Conservation (phyloP, 1,140 invertebrate genomes). For the Phthorimaea operculella region DNA sequence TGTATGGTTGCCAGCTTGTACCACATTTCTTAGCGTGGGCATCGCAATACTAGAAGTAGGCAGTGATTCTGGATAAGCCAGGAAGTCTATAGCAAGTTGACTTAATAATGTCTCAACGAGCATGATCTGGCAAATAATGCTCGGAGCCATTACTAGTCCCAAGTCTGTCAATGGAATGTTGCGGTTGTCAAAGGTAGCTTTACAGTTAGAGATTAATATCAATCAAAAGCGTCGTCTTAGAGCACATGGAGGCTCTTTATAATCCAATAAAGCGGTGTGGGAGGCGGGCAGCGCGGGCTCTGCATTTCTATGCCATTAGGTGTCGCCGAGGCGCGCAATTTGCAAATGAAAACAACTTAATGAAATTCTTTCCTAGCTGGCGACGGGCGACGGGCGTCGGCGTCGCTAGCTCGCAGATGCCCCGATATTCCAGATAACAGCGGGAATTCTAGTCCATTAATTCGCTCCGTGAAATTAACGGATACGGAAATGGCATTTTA, state of each 20-base stretch:
- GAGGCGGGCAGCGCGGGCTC: slow-evolving; percentile 37
- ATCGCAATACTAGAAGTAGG: too few relatives aligned
- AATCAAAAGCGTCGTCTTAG: background rate
- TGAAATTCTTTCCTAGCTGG: slow-evolving; percentile 60
- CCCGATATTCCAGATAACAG: slow-evolving; percentile 38
- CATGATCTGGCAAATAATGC: too few relatives aligned
- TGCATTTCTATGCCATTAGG: slow-evolving; percentile 63
- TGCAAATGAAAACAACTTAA: slow-evolving; percentile 68
- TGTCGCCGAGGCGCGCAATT: slow-evolving; percentile 60
- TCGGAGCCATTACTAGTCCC: too few relatives aligned
- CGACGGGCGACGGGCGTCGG: slow-evolving; percentile 22
- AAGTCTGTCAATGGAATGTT: too few relatives aligned
- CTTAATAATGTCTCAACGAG: too few relatives aligned
- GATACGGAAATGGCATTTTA: background rate
- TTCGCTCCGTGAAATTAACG: slow-evolving; percentile 1
- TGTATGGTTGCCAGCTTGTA: too few relatives aligned
- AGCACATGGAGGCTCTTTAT: slow-evolving; percentile 39
- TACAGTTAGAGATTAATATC: background rate
- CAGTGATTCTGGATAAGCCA: too few relatives aligned
- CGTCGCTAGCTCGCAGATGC: slow-evolving; percentile 27
- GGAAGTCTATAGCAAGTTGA: too few relatives aligned
- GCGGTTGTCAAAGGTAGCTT: too few relatives aligned
- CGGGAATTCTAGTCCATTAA: slow-evolving; percentile 12
- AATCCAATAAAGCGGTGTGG: slow-evolving; percentile 51
- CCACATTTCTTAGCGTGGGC: too few relatives aligned